Evolutionary conservation across 2,888 invertebrate genomes (phyloP), one percentile per base, ranked within the genome.

Genomic region (Pecten maximus): DNA sequence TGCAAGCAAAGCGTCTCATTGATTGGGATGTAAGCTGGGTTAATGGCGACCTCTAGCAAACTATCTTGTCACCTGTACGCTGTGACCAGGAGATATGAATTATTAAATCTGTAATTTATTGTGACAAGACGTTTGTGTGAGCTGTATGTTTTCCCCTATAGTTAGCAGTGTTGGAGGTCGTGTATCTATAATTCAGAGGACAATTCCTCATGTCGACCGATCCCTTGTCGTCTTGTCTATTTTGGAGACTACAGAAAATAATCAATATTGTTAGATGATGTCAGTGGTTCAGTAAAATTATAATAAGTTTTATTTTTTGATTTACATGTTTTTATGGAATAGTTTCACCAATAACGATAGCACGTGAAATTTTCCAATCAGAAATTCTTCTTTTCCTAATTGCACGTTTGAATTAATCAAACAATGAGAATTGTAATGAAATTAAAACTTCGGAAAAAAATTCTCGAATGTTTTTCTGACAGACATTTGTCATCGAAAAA

Each of bases 71-170:
- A 74, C 60, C 19, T 60, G 60, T n/a, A 60, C 60, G 60, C 60
- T 60, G 60, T 60, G 60, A 60, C 74, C 74, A 35, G 74, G 28
- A 28, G 12, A 35, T 28, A 74, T 74, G 74, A 74, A 74, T 74
- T 74, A 74, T 74, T 74, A 35, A 74, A 35, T 35, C 2, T 74
- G 35, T 74, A 74, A 74, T 74, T 74, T 74, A 74, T 60, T 6
- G 60, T 23, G 60, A 60, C 60, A 60, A 60, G 60, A 60, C 60
- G n/a, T n/a, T 0, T 60, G 60, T n/a, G 60, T 60, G 60, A 60
- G n/a, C 23, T n/a, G 6, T 60, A 23, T n/a, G 12, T 60, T 23
- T 23, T n/a, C 60, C 23, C n/a, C 6, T 23, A n/a, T 60, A 23
- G 60, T 60, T 4, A 60, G 23, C 60, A 60, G 60, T 4, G n/a